phyloP scores from a whole-genome alignment of 2,888 invertebrate species.

The Hypsopygia costalis region DNA sequence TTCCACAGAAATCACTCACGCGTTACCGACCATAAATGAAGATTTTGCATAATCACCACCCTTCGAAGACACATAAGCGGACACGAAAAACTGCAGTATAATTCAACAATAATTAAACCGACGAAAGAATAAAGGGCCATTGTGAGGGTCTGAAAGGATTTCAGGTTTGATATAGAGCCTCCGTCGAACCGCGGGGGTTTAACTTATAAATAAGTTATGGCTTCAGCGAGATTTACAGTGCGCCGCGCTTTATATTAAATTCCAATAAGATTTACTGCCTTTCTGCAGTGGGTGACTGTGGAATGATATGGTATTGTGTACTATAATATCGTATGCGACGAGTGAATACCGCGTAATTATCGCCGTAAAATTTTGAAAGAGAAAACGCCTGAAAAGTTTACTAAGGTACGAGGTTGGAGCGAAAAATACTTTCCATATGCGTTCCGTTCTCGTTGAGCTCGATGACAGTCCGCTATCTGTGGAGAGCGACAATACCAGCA shows the following conservation, averaged over 20 bases:
- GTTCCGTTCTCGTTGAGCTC: no score
- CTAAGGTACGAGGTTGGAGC: no score
- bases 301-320: not conserved
- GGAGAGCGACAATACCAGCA: no score
- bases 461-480: no score
- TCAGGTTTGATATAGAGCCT: slow-evolving; percentile 57
- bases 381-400: no score
- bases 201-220: slow-evolving; percentile 57
- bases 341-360: no score
- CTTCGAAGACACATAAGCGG: not conserved
- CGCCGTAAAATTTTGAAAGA: no score
- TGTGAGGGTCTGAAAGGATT: slow-evolving; percentile 41
- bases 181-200: slow-evolving; percentile 47
- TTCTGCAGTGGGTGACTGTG: not conserved
- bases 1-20: no score
- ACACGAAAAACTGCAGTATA: not conserved
- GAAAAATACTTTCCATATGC: no score
- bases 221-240: slow-evolving; percentile 34
- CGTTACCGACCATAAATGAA: no score
- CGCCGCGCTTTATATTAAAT: slow-evolving; percentile 43
- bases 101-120: slow-evolving; percentile 27
- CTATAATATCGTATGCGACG: no score
- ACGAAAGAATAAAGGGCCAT: slow-evolving; percentile 26
- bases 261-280: not conserved
- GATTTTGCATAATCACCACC: not conserved